Evolutionary conservation across 2,888 invertebrate genomes (phyloP).

Genomic region (Ganaspis brasiliensis): DNA sequence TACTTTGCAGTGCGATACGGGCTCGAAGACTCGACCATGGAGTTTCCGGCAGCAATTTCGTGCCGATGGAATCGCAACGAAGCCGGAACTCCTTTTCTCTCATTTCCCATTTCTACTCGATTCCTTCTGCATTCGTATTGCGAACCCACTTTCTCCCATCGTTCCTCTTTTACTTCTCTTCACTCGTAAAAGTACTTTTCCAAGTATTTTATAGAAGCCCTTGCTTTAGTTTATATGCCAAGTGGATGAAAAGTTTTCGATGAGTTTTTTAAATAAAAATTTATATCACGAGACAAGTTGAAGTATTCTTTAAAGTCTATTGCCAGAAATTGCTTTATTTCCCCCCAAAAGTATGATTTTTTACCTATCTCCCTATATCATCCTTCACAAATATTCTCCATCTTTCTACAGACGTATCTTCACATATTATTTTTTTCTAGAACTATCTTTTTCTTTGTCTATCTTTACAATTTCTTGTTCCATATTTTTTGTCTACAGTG

Average conservation of each 20-base stretch:
- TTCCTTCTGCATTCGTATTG: conserved; percentile 49
- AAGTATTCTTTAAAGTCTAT: conserved; percentile 7
- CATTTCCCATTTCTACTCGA: conserved; percentile 35
- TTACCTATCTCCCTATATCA: neutral
- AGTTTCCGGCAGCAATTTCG: conserved; percentile 63
- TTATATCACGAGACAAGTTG: conserved; percentile 22
- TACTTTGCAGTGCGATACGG: conserved; percentile 64
- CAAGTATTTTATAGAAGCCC: conserved; percentile 39
- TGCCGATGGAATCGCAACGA: conserved; percentile 58
- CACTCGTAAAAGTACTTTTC: conserved; percentile 36
- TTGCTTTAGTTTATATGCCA: conserved; percentile 20
- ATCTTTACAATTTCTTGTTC: too few relatives aligned
- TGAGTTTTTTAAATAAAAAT: conserved; percentile 37
- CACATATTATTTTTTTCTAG: neutral
- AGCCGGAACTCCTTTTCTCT: conserved; percentile 52
- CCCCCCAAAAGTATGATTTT: neutral
- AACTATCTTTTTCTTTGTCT: neutral
- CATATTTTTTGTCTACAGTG: too few relatives aligned
- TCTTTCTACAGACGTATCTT: neutral
- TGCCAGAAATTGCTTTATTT: neutral
- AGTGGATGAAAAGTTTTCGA: conserved; percentile 34
- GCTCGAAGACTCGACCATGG: conserved; percentile 59
- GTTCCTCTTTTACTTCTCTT: conserved; percentile 42
- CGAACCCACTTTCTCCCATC: conserved; percentile 36
- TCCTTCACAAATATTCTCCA: neutral